Evolutionary conservation across 1,140 invertebrate species (phyloP).

Genomic region (Drosophila asahinai): DNA sequence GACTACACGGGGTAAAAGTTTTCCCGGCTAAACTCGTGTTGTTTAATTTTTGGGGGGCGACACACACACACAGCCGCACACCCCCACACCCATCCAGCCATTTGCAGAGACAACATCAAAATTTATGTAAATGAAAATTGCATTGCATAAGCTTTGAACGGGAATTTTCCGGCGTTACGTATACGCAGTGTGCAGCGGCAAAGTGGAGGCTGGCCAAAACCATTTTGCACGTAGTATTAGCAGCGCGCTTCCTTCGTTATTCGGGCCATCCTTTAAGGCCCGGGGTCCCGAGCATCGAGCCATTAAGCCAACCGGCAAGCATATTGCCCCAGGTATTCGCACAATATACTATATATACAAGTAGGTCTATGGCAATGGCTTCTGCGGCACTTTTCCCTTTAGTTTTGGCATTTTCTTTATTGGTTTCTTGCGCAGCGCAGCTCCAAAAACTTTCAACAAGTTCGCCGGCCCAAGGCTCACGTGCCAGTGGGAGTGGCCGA

Average conservation of each 20-base stretch:
- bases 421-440: slow-evolving; percentile 61
- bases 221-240: slow-evolving; percentile 82
- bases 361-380: slow-evolving; percentile 28
- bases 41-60: slow-evolving; percentile 51
- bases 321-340: slow-evolving; percentile 48
- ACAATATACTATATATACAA: slow-evolving; percentile 16
- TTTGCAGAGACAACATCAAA: slow-evolving; percentile 55
- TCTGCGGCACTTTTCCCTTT: slow-evolving; percentile 52
- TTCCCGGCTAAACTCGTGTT: slow-evolving; percentile 37
- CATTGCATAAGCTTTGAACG: slow-evolving; percentile 71
- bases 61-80: slow-evolving; percentile 23
- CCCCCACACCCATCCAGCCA: slow-evolving; percentile 10
- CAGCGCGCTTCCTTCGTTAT: slow-evolving; percentile 67
- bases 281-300: slow-evolving; percentile 29
- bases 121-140: slow-evolving; percentile 82
- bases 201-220: slow-evolving; percentile 47
- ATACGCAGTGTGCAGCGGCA: slow-evolving; percentile 64
- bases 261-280: slow-evolving; percentile 63
- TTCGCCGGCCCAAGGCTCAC: slow-evolving; percentile 11
- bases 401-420: slow-evolving; percentile 76
- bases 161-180: slow-evolving; percentile 42
- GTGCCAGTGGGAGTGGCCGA: not conserved
- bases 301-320: slow-evolving; percentile 58
- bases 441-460: slow-evolving; percentile 54
- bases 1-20: slow-evolving; percentile 68